These are phyloP conservation scores for Pterobdella sp. DNA, from an alignment of 2,888 invertebrate species.

Conservation along the genomic window DNA sequence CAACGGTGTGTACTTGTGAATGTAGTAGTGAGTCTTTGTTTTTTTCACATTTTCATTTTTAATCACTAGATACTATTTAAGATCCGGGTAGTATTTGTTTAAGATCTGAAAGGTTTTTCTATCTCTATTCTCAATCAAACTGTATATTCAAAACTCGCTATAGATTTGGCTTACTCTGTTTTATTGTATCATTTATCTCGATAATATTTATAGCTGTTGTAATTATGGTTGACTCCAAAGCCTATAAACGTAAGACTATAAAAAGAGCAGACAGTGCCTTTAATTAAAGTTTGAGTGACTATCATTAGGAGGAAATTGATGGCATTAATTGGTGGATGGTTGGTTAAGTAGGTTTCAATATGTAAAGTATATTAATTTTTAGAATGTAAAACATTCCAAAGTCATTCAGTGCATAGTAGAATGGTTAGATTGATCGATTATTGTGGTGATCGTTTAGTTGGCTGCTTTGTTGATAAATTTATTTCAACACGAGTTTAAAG, in stretches of 20 bases:
- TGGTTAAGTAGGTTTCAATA: no score
- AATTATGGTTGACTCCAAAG: slow-evolving; percentile 9
- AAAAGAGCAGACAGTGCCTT: slow-evolving; percentile 3
- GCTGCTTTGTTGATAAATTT: neutral
- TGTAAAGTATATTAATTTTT: no score
- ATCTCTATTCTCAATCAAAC: no score
- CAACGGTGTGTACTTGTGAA: neutral
- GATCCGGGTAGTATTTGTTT: neutral
- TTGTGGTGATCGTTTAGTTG: neutral
- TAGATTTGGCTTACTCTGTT: neutral
- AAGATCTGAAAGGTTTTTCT: no score
- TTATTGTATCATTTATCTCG: neutral
- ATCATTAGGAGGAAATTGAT: slow-evolving; percentile 5
- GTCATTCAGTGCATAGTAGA: no score
- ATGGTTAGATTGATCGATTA: neutral
- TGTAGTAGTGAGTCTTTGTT: neutral
- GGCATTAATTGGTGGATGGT: slow-evolving; percentile 5
- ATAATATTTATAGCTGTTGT: neutral
- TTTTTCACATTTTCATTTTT: neutral
- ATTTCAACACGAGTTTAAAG: no score
- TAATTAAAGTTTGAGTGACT: slow-evolving; percentile 14
- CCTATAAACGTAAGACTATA: slow-evolving; percentile 3
- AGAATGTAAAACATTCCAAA: no score
- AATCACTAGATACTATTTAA: neutral
- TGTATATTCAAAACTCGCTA: no score